phyloP scores from a whole-genome alignment of 2,797 vertebrate species.

The Mastacembelus armatus region DNA sequence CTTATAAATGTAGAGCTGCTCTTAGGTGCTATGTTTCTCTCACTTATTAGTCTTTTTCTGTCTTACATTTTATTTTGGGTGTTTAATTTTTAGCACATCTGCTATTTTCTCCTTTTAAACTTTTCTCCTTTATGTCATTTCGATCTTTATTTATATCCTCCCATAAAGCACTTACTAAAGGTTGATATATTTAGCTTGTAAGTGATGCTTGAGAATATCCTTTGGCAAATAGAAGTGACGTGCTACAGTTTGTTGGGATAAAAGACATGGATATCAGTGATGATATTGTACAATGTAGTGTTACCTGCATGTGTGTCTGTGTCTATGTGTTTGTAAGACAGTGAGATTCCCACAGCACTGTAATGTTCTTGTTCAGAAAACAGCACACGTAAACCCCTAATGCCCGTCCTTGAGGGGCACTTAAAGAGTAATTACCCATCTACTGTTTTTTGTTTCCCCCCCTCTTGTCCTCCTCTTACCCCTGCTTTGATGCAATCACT shows the following conservation, averaged over 20 bases:
- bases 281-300: neutral
- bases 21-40: constrained; percentile 3
- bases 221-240: neutral
- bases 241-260: too few species aligned
- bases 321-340: neutral
- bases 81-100: constrained; percentile 6
- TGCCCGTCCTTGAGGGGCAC: constrained; percentile 45
- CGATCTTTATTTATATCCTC: constrained; percentile 27
- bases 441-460: constrained; percentile 43
- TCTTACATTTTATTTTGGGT: constrained; percentile 35
- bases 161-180: neutral
- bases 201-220: neutral
- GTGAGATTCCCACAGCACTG: neutral
- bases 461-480: constrained; percentile 3
- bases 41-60: neutral
- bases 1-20: neutral
- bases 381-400: constrained; percentile 20
- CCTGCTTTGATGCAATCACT: constrained; percentile 44
- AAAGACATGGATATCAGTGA: neutral
- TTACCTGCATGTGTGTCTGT: neutral
- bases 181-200: neutral
- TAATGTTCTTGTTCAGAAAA: constrained; percentile 24
- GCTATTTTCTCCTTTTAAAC: too few species aligned
- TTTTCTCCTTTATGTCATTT: too few species aligned
- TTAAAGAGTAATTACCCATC: constrained; percentile 65